Evolutionary conservation across 2,113 vertebrate genomes (phyloP).

Genomic region (Prunella himalayana): DNA sequence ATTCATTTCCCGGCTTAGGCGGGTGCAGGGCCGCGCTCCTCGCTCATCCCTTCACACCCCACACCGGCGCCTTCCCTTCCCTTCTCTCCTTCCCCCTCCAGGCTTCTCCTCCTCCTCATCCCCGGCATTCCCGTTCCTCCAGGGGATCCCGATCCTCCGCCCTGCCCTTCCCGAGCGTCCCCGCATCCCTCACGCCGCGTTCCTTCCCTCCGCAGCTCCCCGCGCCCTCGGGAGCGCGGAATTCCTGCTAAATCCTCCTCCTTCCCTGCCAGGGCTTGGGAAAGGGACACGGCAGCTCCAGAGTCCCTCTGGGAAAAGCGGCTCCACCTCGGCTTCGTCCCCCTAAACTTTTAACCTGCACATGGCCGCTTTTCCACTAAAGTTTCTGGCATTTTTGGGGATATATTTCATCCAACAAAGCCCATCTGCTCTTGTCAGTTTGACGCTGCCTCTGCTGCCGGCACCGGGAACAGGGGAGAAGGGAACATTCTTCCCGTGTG

Average conservation of each 20-base stretch:
- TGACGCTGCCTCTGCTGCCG: neutral
- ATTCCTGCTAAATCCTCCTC: neutral
- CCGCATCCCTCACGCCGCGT: rapidly evolving
- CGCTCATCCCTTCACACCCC: neutral
- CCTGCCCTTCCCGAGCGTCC: neutral
- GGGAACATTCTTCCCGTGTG: slow-evolving; percentile 41
- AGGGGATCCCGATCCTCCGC: neutral
- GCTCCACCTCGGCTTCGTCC: neutral
- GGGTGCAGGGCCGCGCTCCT: slow-evolving; percentile 55
- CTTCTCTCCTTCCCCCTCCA: neutral
- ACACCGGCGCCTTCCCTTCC: neutral
- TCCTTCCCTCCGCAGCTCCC: neutral
- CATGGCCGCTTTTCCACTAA: neutral
- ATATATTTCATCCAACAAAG: neutral
- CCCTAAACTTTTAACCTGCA: slow-evolving; percentile 22
- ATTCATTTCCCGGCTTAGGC: slow-evolving; percentile 75
- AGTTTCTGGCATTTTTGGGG: neutral
- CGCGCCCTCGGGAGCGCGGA: rapidly evolving
- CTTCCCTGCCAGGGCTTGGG: neutral
- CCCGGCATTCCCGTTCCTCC: neutral
- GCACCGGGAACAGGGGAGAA: neutral
- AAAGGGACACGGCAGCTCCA: slow-evolving; percentile 38
- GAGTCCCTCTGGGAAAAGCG: neutral
- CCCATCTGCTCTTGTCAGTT: slow-evolving; percentile 72
- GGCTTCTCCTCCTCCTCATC: neutral